Base-by-base conservation (phyloP, 2,797 vertebrate species). In the Cirrhinus molitorella region DNA sequence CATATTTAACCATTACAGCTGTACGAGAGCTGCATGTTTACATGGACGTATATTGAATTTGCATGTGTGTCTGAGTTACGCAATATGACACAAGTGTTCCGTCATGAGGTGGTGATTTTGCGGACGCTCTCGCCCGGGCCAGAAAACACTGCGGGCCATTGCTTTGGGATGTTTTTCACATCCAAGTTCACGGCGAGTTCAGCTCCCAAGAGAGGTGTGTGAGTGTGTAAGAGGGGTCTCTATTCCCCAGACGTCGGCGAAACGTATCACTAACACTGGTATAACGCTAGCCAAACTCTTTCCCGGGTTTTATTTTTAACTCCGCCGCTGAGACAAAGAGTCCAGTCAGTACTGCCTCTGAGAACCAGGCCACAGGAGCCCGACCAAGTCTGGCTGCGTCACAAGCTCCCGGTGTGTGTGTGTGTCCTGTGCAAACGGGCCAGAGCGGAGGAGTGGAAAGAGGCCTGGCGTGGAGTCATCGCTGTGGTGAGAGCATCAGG, bases 301-400 rank as follows among this genome's bases (percentile, higher is more conserved):
- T 86, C 89, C 87, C 74, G 76, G 86, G 87, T 90, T 89, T 88
- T 90, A 89, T 91, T 91, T 90, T 88, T 90, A 89, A 91, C 89
- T 88, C 79, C 66, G 74, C 85, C 34, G 68, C 84, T 78, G 87
- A 90, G 87, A 90, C 89, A 91, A 91, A 90, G 88, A 85, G 88
- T 85, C 79, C 86, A 90, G 88, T 91, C 88, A 88, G 85, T 76
- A 68, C 88, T 90, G 89, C 81, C 88, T 88, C 88, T 90, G 90
- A 90, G 89, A 90, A 89, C 88, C 84, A 88, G 88, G 85, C 89
- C 86, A 87, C 82, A 84, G 88, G 90, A 89, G 87, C 88, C 85
- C 80, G 81, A 89, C 88, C 90, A 90, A 87, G 71, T 83, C 89
- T 85, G 70, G 85, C 89, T 89, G 87, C 89, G 88, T 91, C 90